Evolutionary conservation across 2,797 vertebrate species (phyloP), one percentile per base, ranked within the genome.

Genomic region (Esox masquinongy): DNA sequence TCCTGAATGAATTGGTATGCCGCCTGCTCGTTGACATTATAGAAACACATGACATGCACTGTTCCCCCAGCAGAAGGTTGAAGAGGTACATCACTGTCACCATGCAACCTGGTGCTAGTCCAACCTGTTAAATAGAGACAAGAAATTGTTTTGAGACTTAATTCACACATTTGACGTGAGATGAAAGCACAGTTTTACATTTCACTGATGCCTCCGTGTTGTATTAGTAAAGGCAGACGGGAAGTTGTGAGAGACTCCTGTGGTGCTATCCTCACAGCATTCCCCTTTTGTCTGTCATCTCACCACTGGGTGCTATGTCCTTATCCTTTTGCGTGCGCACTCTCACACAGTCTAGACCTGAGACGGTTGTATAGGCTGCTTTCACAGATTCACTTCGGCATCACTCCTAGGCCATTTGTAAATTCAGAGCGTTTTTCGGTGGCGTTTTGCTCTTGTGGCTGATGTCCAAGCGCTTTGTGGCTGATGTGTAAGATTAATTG

Each of bases 1-100:
- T 68, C 67, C 80, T 83, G 72, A 74, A 61, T 77, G 56, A 80
- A 66, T 68, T 56, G 19, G 59, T 15, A 70, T 72, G 5, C 78
- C 53, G 5, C 74, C 39, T 74, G 50, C 36, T 79, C 80, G 68
- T 47, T 11, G 12, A 81, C 47, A 66, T 78, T 56, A 74, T 80
- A 85, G 81, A 86, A 29, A 17, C 64, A 31, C 14, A 9, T 66
- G 63, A 39, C 16, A 24, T 8, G 24, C 36, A 47, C 47, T 19
- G n/a, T 31, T 53, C 26, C 24, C 49, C 29, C 4, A 24, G 26
- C 49, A 53, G 68, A 50, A 17, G 17, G 7, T 50, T 11, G 16
- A n/a, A 24, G 4, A 14, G 56, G n/a, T 24, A 26, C 22, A 26
- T 31, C 47, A 70, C 43, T 71, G 70, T 50, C 26, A 8, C 16